Conservation (phyloP, 1,140 invertebrate species). For the Macrobrachium nipponense region DNA sequence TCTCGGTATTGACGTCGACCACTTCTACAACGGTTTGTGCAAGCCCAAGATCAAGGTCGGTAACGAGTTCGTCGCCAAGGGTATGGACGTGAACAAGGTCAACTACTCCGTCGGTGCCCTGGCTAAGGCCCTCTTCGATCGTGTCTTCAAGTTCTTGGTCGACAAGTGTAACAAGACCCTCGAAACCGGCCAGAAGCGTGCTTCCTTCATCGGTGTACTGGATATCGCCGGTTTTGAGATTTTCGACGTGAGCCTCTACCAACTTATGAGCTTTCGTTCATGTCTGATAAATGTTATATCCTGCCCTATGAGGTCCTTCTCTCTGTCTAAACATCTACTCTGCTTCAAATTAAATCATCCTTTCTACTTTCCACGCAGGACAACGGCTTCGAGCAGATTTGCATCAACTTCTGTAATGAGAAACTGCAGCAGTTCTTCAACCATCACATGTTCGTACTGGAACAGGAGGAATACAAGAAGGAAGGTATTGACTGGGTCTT, state of each 20-base stretch:
- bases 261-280: background rate
- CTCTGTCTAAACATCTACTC: background rate
- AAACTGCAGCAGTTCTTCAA: slow-evolving; percentile 61
- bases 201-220: slow-evolving; percentile 68
- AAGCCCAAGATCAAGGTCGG: slow-evolving; percentile 59
- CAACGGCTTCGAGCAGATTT: slow-evolving; percentile 58
- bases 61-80: slow-evolving; percentile 50
- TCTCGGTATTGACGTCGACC: slow-evolving; percentile 70
- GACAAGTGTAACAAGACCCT: slow-evolving; percentile 73
- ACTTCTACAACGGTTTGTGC: slow-evolving; percentile 43
- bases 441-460: slow-evolving; percentile 67
- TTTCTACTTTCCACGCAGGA: slow-evolving; percentile 68
- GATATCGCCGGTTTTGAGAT: slow-evolving; percentile 70
- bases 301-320: background rate
- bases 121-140: slow-evolving; percentile 75
- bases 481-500: slow-evolving; percentile 89
- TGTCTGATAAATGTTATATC: background rate
- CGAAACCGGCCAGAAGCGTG: slow-evolving; percentile 73
- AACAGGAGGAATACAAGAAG: slow-evolving; percentile 77
- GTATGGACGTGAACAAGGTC: slow-evolving; percentile 70
- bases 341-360: background rate
- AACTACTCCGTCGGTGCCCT: slow-evolving; percentile 73
- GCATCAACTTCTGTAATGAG: slow-evolving; percentile 59
- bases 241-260: slow-evolving; percentile 64
- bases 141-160: slow-evolving; percentile 74